phyloP scores from a whole-genome alignment of 2,888 invertebrate genomes.

The Notodonta ziczac region DNA sequence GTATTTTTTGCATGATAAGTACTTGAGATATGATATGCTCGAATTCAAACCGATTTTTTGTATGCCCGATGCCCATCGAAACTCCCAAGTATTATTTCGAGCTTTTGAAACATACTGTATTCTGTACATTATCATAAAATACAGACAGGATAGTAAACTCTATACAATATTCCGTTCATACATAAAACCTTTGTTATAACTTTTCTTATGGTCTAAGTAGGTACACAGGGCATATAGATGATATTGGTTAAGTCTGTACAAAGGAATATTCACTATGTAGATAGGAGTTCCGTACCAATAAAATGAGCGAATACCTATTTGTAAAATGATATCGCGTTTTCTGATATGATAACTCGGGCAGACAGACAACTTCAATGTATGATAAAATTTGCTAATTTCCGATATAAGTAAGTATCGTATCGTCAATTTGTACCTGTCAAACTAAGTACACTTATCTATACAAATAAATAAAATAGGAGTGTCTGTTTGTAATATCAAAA shows the following conservation, averaged over 20 bases:
- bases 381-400: background rate
- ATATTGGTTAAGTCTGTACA: slow-evolving; percentile 1
- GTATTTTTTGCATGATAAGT: no score
- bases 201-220: background rate
- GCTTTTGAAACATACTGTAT: background rate
- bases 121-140: slow-evolving; percentile 19
- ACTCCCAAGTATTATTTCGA: no score
- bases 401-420: no score
- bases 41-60: no score
- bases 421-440: no score
- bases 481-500: no score
- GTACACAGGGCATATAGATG: background rate
- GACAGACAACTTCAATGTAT: background rate
- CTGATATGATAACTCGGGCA: background rate
- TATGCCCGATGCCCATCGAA: no score
- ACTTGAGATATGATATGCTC: no score
- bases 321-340: background rate
- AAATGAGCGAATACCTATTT: background rate
- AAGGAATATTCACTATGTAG: background rate
- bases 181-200: slow-evolving; percentile 2
- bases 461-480: no score
- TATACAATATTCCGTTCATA: slow-evolving; percentile 7
- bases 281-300: background rate
- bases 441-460: no score
- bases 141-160: slow-evolving; percentile 11